Percentiles rank a stretch among this genome's conserved stretches.
Evolutionary conservation across 2,888 invertebrate genomes (phyloP).

Genomic region (Drosophila monieri): DNA sequence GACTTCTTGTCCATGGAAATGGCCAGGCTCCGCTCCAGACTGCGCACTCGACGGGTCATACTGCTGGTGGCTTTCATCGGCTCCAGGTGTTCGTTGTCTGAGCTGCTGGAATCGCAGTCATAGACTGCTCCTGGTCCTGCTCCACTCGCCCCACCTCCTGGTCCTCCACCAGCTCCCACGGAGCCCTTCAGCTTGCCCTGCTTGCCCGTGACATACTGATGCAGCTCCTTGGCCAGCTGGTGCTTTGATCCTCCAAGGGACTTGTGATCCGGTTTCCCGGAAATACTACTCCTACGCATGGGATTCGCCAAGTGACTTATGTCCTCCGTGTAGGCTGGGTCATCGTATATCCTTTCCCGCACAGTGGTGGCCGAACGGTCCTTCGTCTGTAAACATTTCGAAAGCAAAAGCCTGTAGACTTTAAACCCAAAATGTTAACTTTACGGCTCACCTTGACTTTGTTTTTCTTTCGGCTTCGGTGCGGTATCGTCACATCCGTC

Average conservation of each 20-base stretch:
- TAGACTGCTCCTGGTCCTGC: constrained; percentile 34
- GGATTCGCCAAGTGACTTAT: constrained; percentile 84
- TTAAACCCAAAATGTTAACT: not conserved
- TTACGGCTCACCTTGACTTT: constrained; percentile 81
- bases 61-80: constrained; percentile 55
- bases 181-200: constrained; percentile 55
- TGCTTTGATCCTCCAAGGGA: constrained; percentile 63
- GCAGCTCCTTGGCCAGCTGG: constrained; percentile 77
- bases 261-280: constrained; percentile 55
- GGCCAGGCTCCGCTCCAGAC: constrained; percentile 76
- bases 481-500: constrained; percentile 82
- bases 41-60: constrained; percentile 77
- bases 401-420: not conserved
- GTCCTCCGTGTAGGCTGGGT: constrained; percentile 84
- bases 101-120: constrained; percentile 76
- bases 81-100: constrained; percentile 71
- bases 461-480: constrained; percentile 83
- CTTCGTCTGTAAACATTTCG: constrained; percentile 70
- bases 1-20: constrained; percentile 59
- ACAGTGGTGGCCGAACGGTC: constrained; percentile 82
- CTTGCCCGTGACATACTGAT: constrained; percentile 67
- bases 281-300: constrained; percentile 70
- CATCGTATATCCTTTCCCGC: constrained; percentile 83
- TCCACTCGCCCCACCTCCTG: not conserved
- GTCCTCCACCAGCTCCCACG: constrained; percentile 2